Percentiles rank a stretch among this genome's conserved stretches.
Evolutionary conservation across 2,888 invertebrate genomes (phyloP).

Genomic region (Trachelus troglodyta): DNA sequence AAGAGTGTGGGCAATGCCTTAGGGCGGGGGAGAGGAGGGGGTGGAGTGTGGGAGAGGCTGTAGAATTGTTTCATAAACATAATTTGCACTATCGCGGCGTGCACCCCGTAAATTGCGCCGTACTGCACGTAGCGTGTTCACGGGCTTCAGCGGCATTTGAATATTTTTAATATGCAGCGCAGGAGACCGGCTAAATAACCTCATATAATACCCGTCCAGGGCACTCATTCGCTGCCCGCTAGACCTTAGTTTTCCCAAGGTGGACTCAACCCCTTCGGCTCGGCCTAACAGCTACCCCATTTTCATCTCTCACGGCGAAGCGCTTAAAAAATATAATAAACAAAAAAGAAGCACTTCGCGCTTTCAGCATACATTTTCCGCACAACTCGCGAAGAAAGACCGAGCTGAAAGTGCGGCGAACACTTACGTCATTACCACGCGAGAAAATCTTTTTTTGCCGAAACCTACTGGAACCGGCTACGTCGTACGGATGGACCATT

Average conservation of each 20-base stretch:
- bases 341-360: background rate
- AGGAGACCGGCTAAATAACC: slow-evolving; percentile 57
- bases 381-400: background rate
- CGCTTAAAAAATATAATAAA: background rate
- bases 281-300: background rate
- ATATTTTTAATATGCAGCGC: slow-evolving; percentile 63
- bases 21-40: slow-evolving; percentile 9
- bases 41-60: slow-evolving; percentile 12
- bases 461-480: background rate
- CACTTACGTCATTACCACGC: background rate
- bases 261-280: background rate
- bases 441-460: background rate
- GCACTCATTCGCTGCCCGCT: slow-evolving; percentile 18
- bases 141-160: slow-evolving; percentile 45
- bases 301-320: background rate
- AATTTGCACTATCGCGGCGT: slow-evolving; percentile 52
- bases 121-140: background rate
- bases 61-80: slow-evolving; percentile 55
- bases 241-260: slow-evolving; percentile 13
- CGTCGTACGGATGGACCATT: background rate
- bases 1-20: slow-evolving; percentile 2
- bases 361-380: background rate
- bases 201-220: slow-evolving; percentile 46
- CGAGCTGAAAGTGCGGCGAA: background rate
- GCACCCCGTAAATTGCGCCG: slow-evolving; percentile 46